Conservation (phyloP, 1,140 invertebrate genomes). For the Aphidius gifuensis region DNA sequence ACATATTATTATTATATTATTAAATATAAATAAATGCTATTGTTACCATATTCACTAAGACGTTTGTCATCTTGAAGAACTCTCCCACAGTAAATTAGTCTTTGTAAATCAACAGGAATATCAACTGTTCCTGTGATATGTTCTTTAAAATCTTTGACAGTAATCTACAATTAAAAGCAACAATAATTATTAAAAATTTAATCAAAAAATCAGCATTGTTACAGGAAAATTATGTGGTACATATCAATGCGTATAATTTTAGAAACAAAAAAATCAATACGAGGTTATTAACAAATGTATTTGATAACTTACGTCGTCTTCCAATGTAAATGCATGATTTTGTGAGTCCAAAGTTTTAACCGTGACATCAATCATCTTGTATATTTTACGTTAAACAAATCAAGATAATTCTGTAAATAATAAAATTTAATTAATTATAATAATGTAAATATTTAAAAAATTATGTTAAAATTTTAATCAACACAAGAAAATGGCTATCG, state of each 20-base stretch:
- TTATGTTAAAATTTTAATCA: not conserved
- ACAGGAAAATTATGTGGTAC: not conserved
- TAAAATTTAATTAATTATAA: too few relatives aligned
- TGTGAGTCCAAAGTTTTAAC: conserved; percentile 92
- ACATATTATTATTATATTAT: not conserved
- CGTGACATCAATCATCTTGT: conserved; percentile 74
- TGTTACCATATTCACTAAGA: conserved; percentile 81
- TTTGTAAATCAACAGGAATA: conserved; percentile 76
- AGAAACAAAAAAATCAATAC: not conserved
- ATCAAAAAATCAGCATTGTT: too few relatives aligned
- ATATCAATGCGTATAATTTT: not conserved
- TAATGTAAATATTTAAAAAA: too few relatives aligned
- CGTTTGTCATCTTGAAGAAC: conserved; percentile 89
- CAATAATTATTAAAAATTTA: not conserved
- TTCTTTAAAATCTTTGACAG: conserved; percentile 84
- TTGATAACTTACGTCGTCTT: conserved; percentile 76
- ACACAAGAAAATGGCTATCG: not conserved
- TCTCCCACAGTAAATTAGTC: conserved; percentile 89
- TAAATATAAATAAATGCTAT: not conserved
- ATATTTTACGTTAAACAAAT: not conserved
- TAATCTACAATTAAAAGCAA: conserved; percentile 62
- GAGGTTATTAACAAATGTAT: not conserved
- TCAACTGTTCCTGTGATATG: conserved; percentile 73
- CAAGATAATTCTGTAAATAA: not conserved
- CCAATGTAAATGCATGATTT: conserved; percentile 80